Percentiles rank a stretch among this genome's conserved stretches.
Evolutionary conservation across 2,888 invertebrate genomes (phyloP).

Genomic region (Lithophane leautieri): DNA sequence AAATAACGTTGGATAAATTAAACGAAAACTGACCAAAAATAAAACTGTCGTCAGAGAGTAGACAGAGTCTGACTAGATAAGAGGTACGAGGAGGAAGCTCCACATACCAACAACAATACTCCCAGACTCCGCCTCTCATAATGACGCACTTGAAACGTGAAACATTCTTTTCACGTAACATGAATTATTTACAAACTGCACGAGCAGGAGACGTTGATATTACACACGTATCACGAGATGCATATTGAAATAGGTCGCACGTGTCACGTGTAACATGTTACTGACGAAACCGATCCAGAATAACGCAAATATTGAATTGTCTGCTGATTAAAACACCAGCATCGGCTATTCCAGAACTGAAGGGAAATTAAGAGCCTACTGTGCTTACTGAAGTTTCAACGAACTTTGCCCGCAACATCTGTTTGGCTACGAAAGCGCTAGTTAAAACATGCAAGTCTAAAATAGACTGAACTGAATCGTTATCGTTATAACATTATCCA

Average conservation of each 20-base stretch:
- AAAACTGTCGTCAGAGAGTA: conserved; percentile 25
- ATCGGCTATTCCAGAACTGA: not conserved
- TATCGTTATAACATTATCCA: not conserved
- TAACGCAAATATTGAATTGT: conserved; percentile 1
- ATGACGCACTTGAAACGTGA: conserved; percentile 33
- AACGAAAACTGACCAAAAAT: conserved; percentile 22
- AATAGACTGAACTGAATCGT: conserved; percentile 28
- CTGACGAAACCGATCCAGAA: conserved; percentile 21
- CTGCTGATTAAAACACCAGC: not conserved
- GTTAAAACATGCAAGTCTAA: conserved; percentile 13
- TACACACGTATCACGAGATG: conserved; percentile 50
- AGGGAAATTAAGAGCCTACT: not conserved
- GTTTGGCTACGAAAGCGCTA: conserved; percentile 12
- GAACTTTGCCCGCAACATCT: conserved; percentile 18
- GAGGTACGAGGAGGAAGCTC: conserved; percentile 27
- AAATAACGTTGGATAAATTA: conserved; percentile 54
- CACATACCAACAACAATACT: not conserved
- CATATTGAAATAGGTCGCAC: conserved; percentile 61
- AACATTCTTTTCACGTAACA: conserved; percentile 38
- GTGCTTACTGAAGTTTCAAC: not conserved
- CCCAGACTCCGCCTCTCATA: conserved; percentile 21
- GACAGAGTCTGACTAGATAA: conserved; percentile 26
- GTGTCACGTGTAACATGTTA: conserved; percentile 37
- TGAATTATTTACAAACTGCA: conserved; percentile 64
- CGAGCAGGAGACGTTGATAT: conserved; percentile 63